Evolutionary conservation across 2,888 invertebrate genomes (phyloP).

Genomic region (Hesperia comma): DNA sequence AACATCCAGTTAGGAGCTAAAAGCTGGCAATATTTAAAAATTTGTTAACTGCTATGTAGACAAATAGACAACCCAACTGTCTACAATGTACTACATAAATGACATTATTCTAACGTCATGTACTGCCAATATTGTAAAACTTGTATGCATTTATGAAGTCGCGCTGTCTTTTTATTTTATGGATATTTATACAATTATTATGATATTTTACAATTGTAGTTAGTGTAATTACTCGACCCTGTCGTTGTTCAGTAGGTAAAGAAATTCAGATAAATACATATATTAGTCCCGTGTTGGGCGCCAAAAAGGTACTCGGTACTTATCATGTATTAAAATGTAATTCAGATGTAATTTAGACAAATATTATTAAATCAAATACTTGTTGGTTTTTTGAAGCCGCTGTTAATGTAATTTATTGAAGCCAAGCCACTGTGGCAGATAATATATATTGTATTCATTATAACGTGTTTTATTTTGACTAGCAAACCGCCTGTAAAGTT

Average conservation of each 20-base stretch:
- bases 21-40: background rate
- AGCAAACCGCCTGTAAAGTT: background rate
- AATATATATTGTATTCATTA: constrained; percentile 1
- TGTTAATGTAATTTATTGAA: background rate
- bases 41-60: background rate
- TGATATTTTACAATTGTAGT: constrained; percentile 2
- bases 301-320: background rate
- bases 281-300: constrained; percentile 2
- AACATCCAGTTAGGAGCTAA: constrained; percentile 1
- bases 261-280: background rate
- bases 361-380: constrained; percentile 2
- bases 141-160: constrained; percentile 3
- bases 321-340: background rate
- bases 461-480: background rate
- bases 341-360: background rate
- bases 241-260: background rate
- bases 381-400: background rate
- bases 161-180: background rate
- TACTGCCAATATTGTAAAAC: background rate
- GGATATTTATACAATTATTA: constrained; percentile 3
- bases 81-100: background rate
- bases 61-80: background rate
- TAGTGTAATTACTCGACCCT: background rate
- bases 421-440: background rate
- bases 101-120: background rate